These are phyloP conservation scores for Tillus elongatus DNA, from an alignment of 2,888 invertebrate species.

Conservation along the genomic window DNA sequence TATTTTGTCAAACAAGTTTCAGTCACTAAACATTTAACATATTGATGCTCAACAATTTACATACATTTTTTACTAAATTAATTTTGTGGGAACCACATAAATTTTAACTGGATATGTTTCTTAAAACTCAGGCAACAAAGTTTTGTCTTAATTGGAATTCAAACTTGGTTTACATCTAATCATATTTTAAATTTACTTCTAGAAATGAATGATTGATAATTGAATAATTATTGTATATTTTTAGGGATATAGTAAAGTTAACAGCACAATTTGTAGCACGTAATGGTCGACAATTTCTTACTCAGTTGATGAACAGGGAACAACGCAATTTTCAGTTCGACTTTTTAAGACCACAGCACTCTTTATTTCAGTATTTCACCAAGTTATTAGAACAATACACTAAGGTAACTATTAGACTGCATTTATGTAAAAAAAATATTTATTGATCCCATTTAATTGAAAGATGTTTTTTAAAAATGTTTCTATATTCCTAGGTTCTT, in stretches of 20 bases:
- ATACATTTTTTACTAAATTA: too few relatives aligned
- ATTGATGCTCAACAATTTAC: too few relatives aligned
- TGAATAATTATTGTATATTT: slow-evolving; percentile 9
- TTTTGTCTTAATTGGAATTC: too few relatives aligned
- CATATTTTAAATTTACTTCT: too few relatives aligned
- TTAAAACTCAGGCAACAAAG: too few relatives aligned
- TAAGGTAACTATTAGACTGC: slow-evolving; percentile 68
- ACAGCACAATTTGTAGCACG: slow-evolving; percentile 98
- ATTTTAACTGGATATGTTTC: too few relatives aligned
- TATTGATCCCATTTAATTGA: background rate
- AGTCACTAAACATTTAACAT: too few relatives aligned
- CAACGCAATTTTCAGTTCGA: slow-evolving; percentile 98
- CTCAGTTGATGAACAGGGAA: slow-evolving; percentile 96
- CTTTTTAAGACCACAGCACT: slow-evolving; percentile 96
- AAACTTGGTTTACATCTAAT: too few relatives aligned
- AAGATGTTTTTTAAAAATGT: slow-evolving; percentile 5
- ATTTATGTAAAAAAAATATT: too few relatives aligned
- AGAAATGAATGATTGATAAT: slow-evolving; percentile 6
- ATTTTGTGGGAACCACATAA: too few relatives aligned
- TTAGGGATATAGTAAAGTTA: slow-evolving; percentile 88
- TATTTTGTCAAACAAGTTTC: too few relatives aligned
- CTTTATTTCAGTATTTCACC: slow-evolving; percentile 96
- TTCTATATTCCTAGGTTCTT: slow-evolving; percentile 49
- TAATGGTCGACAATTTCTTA: slow-evolving; percentile 95
- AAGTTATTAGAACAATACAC: slow-evolving; percentile 97